Evolutionary conservation across 2,888 invertebrate genomes (phyloP), one percentile per base, ranked within the genome.

Genomic region (Dryobota labecula): DNA sequence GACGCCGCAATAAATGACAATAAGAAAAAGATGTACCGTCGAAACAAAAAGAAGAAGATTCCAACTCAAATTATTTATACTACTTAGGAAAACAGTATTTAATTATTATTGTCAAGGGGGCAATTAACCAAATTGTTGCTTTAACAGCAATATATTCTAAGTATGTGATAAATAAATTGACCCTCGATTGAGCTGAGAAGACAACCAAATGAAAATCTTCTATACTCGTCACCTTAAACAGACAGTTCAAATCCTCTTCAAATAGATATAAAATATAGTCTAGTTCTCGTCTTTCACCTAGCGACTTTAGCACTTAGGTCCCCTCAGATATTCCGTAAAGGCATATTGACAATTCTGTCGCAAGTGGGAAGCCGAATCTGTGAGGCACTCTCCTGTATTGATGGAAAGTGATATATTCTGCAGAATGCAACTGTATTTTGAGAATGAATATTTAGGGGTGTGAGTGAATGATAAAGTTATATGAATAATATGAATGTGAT

Each of bases 341-440:
- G 80, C 54, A 80, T 60, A 75, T 76, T 80, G 81, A 56, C 67
- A 75, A 36, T 41, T 51, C 60, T 30, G 58, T 49, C 33, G 30
- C 36, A 30, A 45, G 30, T 20, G 11, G 13, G 24, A 8, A 43
- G 54, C 6, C n/a, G n/a, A 76, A 75, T 51, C 66, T 38, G 53
- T 27, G 38, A 56, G 7, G 76, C 66, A 75, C 81, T 80, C 30
- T 33, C 27, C 24, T 20, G 8, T 73, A 30, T 51, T 58, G 41
- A 24, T 57, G 9, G 36, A 33, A 53, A 41, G 20, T 36, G 33
- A 43, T 51, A 70, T 15, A 49, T 41, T 38, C 27, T 30, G 20
- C 24, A 8, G 27, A 49, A 43, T 27, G 56, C 41, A 77, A 20
- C 9, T 49, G 18, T 18, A 13, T n/a, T 5, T 15, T 13, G 7